Evolutionary conservation across 2,888 invertebrate species (phyloP).

Genomic region (Callimorpha dominula): DNA sequence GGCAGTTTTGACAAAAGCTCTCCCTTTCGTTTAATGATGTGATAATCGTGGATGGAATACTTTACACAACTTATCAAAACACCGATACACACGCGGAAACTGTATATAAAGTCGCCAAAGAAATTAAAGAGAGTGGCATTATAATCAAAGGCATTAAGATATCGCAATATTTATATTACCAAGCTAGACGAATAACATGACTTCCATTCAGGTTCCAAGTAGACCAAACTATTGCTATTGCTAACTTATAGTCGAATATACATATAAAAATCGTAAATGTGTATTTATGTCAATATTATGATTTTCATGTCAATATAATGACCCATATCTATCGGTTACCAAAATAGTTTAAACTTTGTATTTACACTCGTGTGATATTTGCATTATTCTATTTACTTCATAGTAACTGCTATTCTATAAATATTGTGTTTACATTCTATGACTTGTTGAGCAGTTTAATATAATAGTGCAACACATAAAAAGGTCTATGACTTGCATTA

Average conservation of each 20-base stretch:
- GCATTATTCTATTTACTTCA: neutral
- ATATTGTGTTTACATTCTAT: neutral
- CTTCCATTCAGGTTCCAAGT: neutral
- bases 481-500: too few relatives aligned
- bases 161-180: neutral
- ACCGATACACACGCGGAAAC: too few relatives aligned
- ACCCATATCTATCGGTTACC: constrained; percentile 2
- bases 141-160: neutral
- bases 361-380: constrained; percentile 10
- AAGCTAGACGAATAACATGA: neutral
- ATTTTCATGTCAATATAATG: constrained; percentile 1
- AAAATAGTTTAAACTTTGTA: constrained; percentile 3
- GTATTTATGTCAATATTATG: neutral
- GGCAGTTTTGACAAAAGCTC: neutral
- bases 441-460: neutral
- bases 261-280: neutral
- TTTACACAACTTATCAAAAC: too few relatives aligned
- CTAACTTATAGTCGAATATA: neutral
- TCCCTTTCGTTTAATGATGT: neutral
- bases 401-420: neutral
- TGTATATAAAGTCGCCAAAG: too few relatives aligned
- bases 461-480: neutral
- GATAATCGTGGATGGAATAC: neutral
- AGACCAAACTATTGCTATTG: neutral
- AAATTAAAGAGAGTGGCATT: too few relatives aligned